Conservation (phyloP, 2,797 vertebrate genomes). For the Peromyscus attwateri region DNA sequence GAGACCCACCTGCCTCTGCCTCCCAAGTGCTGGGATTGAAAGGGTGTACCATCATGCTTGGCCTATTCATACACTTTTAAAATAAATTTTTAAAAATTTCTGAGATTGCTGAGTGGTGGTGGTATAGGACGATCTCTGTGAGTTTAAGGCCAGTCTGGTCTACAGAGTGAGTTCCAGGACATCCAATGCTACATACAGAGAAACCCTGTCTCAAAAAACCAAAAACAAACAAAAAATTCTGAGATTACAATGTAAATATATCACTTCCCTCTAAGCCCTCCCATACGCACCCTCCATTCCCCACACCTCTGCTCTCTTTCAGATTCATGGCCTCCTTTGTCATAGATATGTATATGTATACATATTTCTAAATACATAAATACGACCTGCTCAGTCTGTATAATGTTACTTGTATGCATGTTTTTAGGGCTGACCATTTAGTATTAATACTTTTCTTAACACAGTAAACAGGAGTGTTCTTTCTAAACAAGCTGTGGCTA, state of each 20-base stretch:
- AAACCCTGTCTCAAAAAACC: background rate
- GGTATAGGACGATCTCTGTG: background rate
- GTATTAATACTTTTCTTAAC: constrained; percentile 26
- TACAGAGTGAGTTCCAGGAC: background rate
- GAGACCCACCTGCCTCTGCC: background rate
- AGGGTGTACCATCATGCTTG: background rate
- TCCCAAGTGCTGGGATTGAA: background rate
- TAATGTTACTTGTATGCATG: background rate
- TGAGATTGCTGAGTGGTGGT: background rate
- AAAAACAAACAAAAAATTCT: background rate
- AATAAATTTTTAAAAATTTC: background rate
- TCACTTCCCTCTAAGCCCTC: background rate
- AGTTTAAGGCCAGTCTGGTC: background rate
- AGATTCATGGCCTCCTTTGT: background rate
- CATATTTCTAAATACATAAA: background rate
- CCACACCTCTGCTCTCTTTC: background rate
- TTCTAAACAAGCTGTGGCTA: constrained; percentile 65
- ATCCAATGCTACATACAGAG: background rate
- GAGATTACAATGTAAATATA: background rate
- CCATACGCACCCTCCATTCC: background rate
- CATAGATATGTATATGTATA: background rate
- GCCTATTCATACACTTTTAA: background rate
- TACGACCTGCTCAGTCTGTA: background rate
- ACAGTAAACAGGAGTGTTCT: constrained; percentile 25
- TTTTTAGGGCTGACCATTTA: background rate